Conservation (phyloP, 2,888 invertebrate genomes). For the Charanyca ferruginea region DNA sequence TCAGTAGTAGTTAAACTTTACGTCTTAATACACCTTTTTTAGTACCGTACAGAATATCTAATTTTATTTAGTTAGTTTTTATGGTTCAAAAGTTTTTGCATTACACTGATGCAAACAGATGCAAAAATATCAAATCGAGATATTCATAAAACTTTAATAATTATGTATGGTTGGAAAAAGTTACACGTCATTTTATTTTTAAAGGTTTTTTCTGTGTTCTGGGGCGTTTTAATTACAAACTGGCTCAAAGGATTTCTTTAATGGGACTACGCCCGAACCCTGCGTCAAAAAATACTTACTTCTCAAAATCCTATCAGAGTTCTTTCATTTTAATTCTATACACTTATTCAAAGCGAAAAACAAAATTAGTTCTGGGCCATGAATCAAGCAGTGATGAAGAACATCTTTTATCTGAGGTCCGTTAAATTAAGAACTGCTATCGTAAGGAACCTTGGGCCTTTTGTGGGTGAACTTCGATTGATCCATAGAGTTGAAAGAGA, state of each 20-base stretch:
- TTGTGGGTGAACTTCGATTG: constrained; percentile 37
- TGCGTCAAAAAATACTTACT: constrained; percentile 4
- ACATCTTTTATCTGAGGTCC: constrained; percentile 61
- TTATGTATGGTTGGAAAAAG: background rate
- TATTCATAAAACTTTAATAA: background rate
- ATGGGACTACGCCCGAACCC: background rate
- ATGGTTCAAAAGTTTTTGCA: constrained; percentile 7
- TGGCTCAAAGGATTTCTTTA: background rate
- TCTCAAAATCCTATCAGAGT: constrained; percentile 10
- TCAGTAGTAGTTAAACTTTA: constrained; percentile 15
- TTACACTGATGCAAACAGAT: background rate
- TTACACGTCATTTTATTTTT: background rate
- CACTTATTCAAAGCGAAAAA: constrained; percentile 52
- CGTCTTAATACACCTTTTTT: constrained; percentile 1
- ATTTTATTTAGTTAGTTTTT: constrained; percentile 12
- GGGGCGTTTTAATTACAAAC: background rate
- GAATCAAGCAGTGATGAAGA: constrained; percentile 66
- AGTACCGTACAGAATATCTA: background rate
- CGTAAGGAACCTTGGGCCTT: constrained; percentile 24
- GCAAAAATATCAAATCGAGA: background rate
- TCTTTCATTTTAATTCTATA: constrained; percentile 31
- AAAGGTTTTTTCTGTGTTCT: background rate
- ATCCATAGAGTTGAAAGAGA: constrained; percentile 52
- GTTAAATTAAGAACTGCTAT: constrained; percentile 64
- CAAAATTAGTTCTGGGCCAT: constrained; percentile 65